Base-by-base conservation (phyloP, 1,140 invertebrate genomes). In the Trichonephila clavipes region DNA sequence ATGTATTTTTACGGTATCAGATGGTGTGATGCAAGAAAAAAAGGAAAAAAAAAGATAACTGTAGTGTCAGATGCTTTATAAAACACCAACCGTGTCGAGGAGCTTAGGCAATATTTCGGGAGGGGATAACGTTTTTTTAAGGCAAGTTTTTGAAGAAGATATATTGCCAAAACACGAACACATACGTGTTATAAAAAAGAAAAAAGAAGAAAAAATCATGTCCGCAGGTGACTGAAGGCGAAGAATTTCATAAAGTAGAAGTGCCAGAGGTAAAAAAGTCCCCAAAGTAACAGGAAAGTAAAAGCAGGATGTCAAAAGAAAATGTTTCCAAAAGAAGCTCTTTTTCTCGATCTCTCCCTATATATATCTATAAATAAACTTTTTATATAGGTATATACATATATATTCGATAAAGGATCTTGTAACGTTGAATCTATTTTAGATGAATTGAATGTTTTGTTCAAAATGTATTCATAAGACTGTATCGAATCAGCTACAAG, bases 221-320 rank as follows among this genome's bases (percentile, higher is more conserved):
- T 77, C 69, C 69, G 69, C 69, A 77, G 69, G 69, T 77, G 69
- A 28, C 69, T 34, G 69, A 77, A 77, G 69, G 69, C 69, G 24
- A 77, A 14, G 69, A 77, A 77, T 77, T 40, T 77, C 28, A 77
- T 77, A 77, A 77, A 77, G 28, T 40, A 77, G 1, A 34, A 34
- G 69, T 77, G 69, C 28, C 14, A 77, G 24, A 77, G 69, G 69
- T 40, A 77, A 28, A 40, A 77, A 77, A 28, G 69, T 28, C 69
- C 69, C 69, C 34, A 72, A 28, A 34, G 69, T 72, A 72, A 72
- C 69, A 72, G 69, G 24, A 34, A 77, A 77, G 69, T 77, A 77
- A 77, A 77, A 77, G 69, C 28, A 34, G 24, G 28, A 77, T 77
- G 69, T 77, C 69, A 77, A 77, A 77, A 77, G 69, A 77, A 77